Evolutionary conservation across 2,113 vertebrate species (phyloP), one percentile per base, ranked within the genome.

Genomic region (Pachyramphus minor): DNA sequence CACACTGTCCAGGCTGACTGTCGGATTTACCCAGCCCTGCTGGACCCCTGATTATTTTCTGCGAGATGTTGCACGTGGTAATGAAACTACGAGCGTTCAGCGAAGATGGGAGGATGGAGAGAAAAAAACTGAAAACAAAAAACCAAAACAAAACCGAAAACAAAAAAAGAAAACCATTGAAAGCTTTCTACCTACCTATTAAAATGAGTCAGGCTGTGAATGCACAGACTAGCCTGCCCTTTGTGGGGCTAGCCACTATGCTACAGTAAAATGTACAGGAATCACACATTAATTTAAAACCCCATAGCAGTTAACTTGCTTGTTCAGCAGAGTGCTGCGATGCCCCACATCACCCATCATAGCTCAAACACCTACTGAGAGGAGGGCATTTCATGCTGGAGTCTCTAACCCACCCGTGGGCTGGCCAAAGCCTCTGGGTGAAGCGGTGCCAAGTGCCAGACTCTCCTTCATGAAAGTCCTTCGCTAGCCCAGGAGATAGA

Each of bases 181-280:
- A 98, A 98, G 98, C 98, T 97, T 98, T 89, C 96, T 98, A 98
- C 76, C 97, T 98, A 98, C 96, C 97, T 95, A 98, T 84, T 92
- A 97, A 98, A 97, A 97, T 82, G 97, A 89, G 89, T 95, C 97
- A 98, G 97, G 97, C 96, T 91, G 77, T 71, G 97, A 96, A 93
- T 75, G 97, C 97, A 96, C 96, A 96, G 96, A 88, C 82, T 52
- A 94, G 97, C 97, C 94, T 87, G 91, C 84, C 97, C 93, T 87
- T 95, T 69, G 94, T 33, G 92, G 94, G 97, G 95, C 97, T 94
- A 97, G 98, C 97, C 97, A 97, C 97, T 98, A 98, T 96, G 97
- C 98, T 97, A 98, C 96, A 89, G 95, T 98, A 97, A 97, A 97
- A 97, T 81, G 96, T 97, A 98, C 97, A 97, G 95, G 97, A 98